Conservation (phyloP, 2,113 vertebrate species). For the Podocnemis expansa region DNA sequence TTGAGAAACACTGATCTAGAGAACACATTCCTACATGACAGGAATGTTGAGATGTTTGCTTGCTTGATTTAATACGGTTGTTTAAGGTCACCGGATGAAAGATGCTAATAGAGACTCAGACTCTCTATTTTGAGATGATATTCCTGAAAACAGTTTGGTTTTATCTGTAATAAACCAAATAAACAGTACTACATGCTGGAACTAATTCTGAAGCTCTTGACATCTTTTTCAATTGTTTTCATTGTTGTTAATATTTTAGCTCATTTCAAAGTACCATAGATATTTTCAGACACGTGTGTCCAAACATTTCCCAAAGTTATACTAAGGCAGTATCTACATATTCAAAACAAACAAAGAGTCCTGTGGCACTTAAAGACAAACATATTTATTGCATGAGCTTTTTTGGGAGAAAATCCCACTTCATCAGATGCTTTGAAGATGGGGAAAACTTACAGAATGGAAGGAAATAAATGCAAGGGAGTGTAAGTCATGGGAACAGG, state of each 20-base stretch:
- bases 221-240: not conserved
- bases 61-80: not conserved
- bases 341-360: not conserved
- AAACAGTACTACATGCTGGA: not conserved
- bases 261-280: not conserved
- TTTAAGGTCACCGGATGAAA: not conserved
- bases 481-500: no score
- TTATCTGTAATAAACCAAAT: no score
- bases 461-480: no score
- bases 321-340: not conserved
- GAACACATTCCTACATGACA: not conserved
- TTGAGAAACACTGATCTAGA: not conserved
- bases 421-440: no score
- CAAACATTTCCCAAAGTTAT: not conserved
- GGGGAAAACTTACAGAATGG: no score
- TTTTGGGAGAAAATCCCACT: no score
- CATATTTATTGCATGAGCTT: no score
- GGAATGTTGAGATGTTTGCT: not conserved
- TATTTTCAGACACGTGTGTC: not conserved
- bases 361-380: no score
- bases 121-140: not conserved
- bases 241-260: not conserved
- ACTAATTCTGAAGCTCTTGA: not conserved
- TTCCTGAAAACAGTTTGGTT: not conserved
- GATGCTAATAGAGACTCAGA: not conserved